These are phyloP conservation scores for Epizoanthus fatuus DNA, from an alignment of 92 coral and sea anemone species.

Conservation along the genomic window DNA sequence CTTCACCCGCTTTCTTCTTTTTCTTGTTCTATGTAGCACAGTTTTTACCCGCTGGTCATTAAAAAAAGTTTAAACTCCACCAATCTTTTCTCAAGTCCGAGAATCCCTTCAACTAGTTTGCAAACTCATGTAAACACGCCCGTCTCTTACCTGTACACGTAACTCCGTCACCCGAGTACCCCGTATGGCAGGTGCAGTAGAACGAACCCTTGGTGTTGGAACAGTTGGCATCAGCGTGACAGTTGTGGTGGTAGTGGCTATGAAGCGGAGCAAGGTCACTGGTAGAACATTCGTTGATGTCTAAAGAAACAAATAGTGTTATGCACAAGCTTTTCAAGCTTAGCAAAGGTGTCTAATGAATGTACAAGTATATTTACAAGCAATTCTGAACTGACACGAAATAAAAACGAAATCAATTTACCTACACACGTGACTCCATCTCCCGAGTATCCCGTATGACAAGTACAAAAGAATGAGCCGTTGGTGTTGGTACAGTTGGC, in stretches of 20 bases:
- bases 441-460: constrained; percentile 86
- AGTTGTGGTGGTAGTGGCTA: constrained; percentile 75
- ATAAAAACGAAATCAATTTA: constrained; percentile 2
- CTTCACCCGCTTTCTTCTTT: too few species aligned
- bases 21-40: too few species aligned
- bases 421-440: constrained; percentile 79
- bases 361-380: too few species aligned
- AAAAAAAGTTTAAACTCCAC: too few species aligned
- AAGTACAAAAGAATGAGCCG: constrained; percentile 87
- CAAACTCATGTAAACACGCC: too few species aligned
- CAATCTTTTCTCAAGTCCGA: too few species aligned
- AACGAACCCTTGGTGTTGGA: constrained; percentile 90
- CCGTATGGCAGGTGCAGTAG: constrained; percentile 85
- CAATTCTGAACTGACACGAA: too few species aligned
- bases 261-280: constrained; percentile 60
- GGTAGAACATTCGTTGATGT: constrained; percentile 66
- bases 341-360: too few species aligned
- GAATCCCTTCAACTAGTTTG: too few species aligned
- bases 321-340: too few species aligned
- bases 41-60: too few species aligned
- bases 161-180: constrained; percentile 84
- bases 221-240: constrained; percentile 84
- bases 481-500: constrained; percentile 89
- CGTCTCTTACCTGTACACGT: constrained; percentile 67
- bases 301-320: constrained; percentile 13